phyloP scores from a whole-genome alignment of 1,140 invertebrate species.

The Drusus annulatus region DNA sequence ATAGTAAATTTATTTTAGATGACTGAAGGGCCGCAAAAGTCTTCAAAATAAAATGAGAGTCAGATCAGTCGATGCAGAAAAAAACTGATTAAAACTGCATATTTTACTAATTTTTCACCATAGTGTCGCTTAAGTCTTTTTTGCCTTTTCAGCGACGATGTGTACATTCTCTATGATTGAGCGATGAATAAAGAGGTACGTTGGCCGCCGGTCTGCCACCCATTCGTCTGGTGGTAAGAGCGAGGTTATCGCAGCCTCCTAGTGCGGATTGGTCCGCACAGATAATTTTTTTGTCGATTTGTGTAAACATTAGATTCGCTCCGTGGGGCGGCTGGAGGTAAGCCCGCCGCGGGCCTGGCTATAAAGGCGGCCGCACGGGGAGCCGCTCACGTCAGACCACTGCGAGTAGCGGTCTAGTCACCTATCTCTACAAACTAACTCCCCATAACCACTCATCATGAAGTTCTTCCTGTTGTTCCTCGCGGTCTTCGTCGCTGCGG shows the following conservation, averaged over 20 bases:
- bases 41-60: too few species aligned
- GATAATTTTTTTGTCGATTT: conserved; percentile 29
- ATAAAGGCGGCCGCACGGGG: conserved; percentile 22
- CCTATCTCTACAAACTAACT: not conserved
- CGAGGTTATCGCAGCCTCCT: conserved; percentile 12
- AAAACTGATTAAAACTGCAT: too few species aligned
- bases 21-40: too few species aligned
- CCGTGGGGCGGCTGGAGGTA: conserved; percentile 10
- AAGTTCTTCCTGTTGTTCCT: conserved; percentile 26
- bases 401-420: conserved; percentile 12
- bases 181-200: too few species aligned
- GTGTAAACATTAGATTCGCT: conserved; percentile 35
- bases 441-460: conserved; percentile 11
- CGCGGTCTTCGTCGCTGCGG: not conserved
- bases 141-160: too few species aligned
- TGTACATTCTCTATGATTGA: too few species aligned
- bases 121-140: too few species aligned
- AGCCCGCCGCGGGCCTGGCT: conserved; percentile 2
- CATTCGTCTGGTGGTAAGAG: not conserved
- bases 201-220: not conserved
- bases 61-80: too few species aligned
- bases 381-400: conserved; percentile 29
- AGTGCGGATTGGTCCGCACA: conserved; percentile 2
- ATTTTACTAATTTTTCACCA: too few species aligned
- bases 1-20: too few species aligned